Evolutionary conservation across 2,113 vertebrate species (phyloP).

Genomic region (Urocynchramus pylzowi): DNA sequence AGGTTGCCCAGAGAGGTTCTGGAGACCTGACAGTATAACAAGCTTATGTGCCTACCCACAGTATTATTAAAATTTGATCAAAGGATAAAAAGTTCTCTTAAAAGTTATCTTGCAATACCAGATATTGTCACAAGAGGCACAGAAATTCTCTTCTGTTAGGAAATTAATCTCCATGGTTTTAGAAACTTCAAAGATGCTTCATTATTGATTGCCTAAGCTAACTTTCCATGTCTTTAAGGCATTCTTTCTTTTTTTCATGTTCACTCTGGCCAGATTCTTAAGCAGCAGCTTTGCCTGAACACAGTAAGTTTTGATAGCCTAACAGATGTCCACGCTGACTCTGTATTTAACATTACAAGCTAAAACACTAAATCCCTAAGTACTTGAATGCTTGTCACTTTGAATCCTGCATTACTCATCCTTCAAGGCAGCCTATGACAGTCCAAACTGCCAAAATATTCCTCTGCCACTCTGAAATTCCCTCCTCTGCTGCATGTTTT

Average conservation of each 20-base stretch:
- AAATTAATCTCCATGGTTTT: background rate
- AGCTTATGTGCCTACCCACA: background rate
- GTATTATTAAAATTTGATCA: constrained; percentile 3
- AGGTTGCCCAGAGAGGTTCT: background rate
- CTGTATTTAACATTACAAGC: background rate
- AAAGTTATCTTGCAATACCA: background rate
- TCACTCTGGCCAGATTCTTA: background rate
- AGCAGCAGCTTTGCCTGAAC: background rate
- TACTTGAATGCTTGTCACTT: background rate
- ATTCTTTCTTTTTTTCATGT: background rate
- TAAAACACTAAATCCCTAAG: background rate
- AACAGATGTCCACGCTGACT: background rate
- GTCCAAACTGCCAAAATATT: background rate
- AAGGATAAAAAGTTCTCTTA: background rate
- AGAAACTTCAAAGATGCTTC: background rate
- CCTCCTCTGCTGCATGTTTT: background rate
- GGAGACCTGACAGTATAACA: background rate
- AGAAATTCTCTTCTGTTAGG: background rate
- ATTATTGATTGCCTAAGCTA: background rate
- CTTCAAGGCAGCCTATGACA: background rate
- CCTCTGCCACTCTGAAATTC: background rate
- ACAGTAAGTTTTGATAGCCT: background rate
- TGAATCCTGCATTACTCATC: background rate
- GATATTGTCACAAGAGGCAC: background rate
- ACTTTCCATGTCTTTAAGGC: background rate